Evolutionary conservation across 53 echinoderm and acorn worm genomes (phyloP).

Genomic region (Paracentrotus lividus): DNA sequence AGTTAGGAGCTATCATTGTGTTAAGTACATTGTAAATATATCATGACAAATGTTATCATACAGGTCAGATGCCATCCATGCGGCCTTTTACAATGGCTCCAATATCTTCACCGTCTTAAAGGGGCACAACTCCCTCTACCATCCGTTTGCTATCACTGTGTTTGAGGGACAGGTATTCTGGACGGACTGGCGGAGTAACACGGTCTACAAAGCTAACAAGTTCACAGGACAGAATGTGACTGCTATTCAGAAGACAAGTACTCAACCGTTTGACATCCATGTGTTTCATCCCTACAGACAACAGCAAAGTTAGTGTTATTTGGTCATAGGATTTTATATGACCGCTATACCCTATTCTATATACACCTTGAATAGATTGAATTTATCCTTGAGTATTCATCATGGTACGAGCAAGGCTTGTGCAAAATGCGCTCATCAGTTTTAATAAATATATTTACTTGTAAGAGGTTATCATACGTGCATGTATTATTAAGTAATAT

Average conservation of each 20-base stretch:
- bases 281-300: constrained; percentile 90
- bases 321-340: too few relatives aligned
- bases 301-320: constrained; percentile 73
- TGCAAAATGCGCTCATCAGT: too few relatives aligned
- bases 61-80: constrained; percentile 97
- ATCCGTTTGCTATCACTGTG: constrained; percentile 95
- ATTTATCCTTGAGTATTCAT: too few relatives aligned
- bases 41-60: too few relatives aligned
- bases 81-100: constrained; percentile 84
- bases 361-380: too few relatives aligned
- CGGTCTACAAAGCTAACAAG: constrained; percentile 91
- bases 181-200: constrained; percentile 97
- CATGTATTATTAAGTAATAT: too few relatives aligned
- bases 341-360: too few relatives aligned
- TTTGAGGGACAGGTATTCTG: constrained; percentile 95
- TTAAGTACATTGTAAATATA: too few relatives aligned
- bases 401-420: too few relatives aligned
- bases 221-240: constrained; percentile 90
- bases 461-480: too few relatives aligned
- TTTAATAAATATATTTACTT: too few relatives aligned
- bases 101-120: constrained; percentile 79
- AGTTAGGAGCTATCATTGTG: too few relatives aligned
- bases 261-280: constrained; percentile 98
- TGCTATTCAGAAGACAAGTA: constrained; percentile 85
- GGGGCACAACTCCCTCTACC: constrained; percentile 83